Base-by-base conservation (phyloP, 2,888 invertebrate genomes). In the Penaeus monodon region DNA sequence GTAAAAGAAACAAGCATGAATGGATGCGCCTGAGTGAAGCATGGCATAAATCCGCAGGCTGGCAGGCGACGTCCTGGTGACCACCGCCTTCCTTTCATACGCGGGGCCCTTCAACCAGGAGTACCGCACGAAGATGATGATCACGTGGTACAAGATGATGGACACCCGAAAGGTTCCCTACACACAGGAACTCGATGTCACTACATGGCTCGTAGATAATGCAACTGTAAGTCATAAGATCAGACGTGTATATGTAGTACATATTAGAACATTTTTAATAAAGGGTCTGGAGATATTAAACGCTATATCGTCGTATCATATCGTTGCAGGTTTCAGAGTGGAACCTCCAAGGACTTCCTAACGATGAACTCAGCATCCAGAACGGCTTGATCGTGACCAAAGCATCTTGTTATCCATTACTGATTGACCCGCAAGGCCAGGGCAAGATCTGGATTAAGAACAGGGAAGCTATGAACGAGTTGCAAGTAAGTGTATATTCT, bases 381-480 rank as follows among this genome's bases (percentile, higher is more conserved):
- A 99, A 99, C 93, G 99, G 98, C 49, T 93, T 99, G 1, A 98
- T 99, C 91, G 98, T 98, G 1, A 99, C 98, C 0, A 98, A 98
- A 93, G 98, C 98, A 0, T 95, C 97, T 89, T 97, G 98, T 2
- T 99, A 97, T 93, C 98, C 99, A 0, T 93, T 99, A 63, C 93
- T 99, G 38, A 96, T 99, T 14, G 99, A 99, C 93, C 99, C 99
- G 0, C 99, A 99, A 93, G 98, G 96, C 91, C 99, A 99, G 93
- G 99, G 98, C n/a, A 99, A 98, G 92, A 95, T 97, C 93, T 99
- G 99, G 99, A 98, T 99, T 83, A 98, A 98, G 92, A 97, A 96
- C 91, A 97, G 97, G 92, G 98, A 99, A 92, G 94, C 95, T 44
- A 93, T 95, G 73, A 98, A 98, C 92, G 98, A 98, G 91, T 93